Evolutionary conservation across 1,140 invertebrate genomes (phyloP).

Genomic region (Physella acuta): DNA sequence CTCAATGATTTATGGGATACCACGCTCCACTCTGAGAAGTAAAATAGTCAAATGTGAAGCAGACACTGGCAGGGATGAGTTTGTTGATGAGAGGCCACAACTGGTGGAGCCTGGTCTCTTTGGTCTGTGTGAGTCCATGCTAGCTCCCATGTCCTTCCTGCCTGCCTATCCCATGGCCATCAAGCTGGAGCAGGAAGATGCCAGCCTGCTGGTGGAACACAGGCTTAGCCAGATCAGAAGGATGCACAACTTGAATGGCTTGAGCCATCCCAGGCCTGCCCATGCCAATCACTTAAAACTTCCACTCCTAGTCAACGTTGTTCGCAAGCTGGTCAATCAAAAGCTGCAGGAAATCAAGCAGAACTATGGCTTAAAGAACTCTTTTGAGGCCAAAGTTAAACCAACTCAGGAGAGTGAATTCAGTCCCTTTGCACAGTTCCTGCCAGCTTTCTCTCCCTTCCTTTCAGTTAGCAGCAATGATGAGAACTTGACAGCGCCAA

Average conservation of each 20-base stretch:
- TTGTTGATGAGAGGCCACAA: not conserved
- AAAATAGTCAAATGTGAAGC: constrained; percentile 69
- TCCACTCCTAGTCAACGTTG: constrained; percentile 57
- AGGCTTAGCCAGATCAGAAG: constrained; percentile 46
- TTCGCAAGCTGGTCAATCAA: constrained; percentile 57
- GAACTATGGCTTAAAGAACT: constrained; percentile 1
- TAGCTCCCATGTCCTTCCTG: not conserved
- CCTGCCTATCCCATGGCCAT: not conserved
- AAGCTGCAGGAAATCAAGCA: constrained; percentile 18
- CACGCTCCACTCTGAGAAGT: constrained; percentile 89
- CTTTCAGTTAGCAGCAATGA: not conserved
- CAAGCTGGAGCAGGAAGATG: constrained; percentile 27
- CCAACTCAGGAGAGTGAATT: constrained; percentile 20
- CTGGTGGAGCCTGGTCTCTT: not conserved
- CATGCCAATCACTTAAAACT: constrained; percentile 48
- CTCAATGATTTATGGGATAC: constrained; percentile 92
- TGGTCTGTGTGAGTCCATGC: not conserved
- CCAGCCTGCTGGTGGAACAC: constrained; percentile 33
- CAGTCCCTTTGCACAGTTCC: constrained; percentile 21
- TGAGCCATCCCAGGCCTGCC: constrained; percentile 29
- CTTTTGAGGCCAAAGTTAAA: constrained; percentile 6
- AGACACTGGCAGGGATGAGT: constrained; percentile 3
- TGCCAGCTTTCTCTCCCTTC: constrained; percentile 26
- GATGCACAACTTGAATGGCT: constrained; percentile 52
- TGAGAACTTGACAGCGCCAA: constrained; percentile 8